Conservation (phyloP, 1,140 invertebrate species). For the Colletes gigas region DNA sequence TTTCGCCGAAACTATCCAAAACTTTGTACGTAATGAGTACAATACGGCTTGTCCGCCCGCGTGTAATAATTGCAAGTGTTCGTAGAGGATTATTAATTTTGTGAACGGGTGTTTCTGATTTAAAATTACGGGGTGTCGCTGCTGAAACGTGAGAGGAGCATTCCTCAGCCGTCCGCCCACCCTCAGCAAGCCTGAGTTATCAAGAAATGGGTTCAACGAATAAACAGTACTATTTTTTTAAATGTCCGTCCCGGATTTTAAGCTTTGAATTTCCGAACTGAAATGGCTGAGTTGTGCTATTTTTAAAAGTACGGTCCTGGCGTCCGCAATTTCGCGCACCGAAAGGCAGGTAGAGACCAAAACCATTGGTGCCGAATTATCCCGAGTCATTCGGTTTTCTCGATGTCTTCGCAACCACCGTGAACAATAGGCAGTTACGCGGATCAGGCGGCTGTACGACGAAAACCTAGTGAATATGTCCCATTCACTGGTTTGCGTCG, state of each 20-base stretch:
- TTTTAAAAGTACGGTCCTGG: neutral
- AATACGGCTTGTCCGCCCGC: neutral
- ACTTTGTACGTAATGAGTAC: neutral
- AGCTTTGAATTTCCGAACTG: neutral
- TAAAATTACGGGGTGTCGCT: neutral
- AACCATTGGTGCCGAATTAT: too few relatives aligned
- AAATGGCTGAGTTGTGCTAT: neutral
- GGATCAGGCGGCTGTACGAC: too few relatives aligned
- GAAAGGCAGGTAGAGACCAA: too few relatives aligned
- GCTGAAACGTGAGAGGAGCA: neutral
- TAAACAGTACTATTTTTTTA: neutral
- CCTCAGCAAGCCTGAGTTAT: neutral
- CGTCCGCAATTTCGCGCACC: too few relatives aligned
- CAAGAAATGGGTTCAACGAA: conserved; percentile 10
- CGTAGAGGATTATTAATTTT: neutral
- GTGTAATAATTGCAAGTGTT: neutral
- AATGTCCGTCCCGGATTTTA: neutral
- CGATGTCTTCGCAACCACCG: too few relatives aligned
- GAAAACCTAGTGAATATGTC: too few relatives aligned
- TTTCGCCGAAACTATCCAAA: neutral
- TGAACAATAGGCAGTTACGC: too few relatives aligned
- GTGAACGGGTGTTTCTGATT: neutral
- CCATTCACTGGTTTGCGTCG: too few relatives aligned
- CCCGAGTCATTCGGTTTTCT: too few relatives aligned
- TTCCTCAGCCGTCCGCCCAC: conserved; percentile 1